Evolutionary conservation across 2,113 vertebrate species (phyloP).

Genomic region (Cariama cristata): DNA sequence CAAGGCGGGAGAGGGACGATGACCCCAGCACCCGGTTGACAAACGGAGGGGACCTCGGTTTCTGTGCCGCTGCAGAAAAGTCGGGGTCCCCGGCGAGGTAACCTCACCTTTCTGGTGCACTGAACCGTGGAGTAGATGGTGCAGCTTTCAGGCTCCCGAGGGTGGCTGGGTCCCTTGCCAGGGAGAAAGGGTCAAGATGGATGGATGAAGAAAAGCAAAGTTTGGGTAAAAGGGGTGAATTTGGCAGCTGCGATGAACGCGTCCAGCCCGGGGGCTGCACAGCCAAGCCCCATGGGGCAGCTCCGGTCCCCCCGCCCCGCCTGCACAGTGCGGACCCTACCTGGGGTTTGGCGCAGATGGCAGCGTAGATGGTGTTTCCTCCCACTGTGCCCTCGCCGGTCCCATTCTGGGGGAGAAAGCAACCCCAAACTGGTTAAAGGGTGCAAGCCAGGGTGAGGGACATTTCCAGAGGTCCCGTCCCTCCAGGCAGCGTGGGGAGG

Average conservation of each 20-base stretch:
- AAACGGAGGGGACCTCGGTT: background rate
- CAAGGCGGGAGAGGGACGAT: fast-evolving
- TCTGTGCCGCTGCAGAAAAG: fast-evolving
- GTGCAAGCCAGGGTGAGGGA: fast-evolving
- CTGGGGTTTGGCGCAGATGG: fast-evolving
- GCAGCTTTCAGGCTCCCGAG: fast-evolving
- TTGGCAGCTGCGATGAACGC: background rate
- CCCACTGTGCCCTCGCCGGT: fast-evolving
- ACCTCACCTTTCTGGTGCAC: background rate
- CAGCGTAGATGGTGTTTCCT: background rate
- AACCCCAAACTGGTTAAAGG: background rate
- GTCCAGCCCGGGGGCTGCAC: too few species aligned
- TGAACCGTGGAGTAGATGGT: background rate
- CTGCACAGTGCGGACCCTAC: background rate
- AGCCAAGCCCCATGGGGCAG: background rate
- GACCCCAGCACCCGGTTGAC: fast-evolving
- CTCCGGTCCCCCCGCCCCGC: too few species aligned
- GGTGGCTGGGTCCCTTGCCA: fast-evolving
- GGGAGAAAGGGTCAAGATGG: fast-evolving
- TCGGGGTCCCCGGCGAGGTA: fast-evolving
- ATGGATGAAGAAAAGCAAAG: fast-evolving
- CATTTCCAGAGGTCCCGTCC: background rate
- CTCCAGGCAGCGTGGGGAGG: fast-evolving
- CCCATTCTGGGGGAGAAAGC: background rate
- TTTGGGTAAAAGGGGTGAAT: background rate